A percentile compares a stretch with the other conserved stretches of the same genome.
These are phyloP conservation scores for Coenonympha glycerion DNA, from an alignment of 2,888 invertebrate genomes.

Conservation along the genomic window DNA sequence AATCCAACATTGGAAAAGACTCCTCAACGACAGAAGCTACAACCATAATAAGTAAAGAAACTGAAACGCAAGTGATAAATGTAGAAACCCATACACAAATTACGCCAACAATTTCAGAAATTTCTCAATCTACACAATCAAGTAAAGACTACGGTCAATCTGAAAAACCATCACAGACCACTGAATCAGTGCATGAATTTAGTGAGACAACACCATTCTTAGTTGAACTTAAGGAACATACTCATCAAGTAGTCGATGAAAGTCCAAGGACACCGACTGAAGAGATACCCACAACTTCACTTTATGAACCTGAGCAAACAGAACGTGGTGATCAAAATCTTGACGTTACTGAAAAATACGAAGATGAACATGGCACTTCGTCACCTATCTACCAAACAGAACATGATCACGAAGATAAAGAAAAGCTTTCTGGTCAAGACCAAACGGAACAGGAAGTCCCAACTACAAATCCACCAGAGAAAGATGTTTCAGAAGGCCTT, in stretches of 20 bases:
- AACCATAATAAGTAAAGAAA: background rate
- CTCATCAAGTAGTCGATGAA: constrained; percentile 41
- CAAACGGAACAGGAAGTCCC: constrained; percentile 2
- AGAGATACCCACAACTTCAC: constrained; percentile 26
- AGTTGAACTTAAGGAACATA: constrained; percentile 55
- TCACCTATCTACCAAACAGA: constrained; percentile 23
- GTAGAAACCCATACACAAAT: background rate
- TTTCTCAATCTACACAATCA: constrained; percentile 8
- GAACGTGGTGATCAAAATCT: constrained; percentile 32
- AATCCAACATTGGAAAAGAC: constrained; percentile 2
- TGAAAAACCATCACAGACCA: constrained; percentile 24
- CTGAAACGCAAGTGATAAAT: constrained; percentile 4
- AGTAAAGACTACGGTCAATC: constrained; percentile 18
- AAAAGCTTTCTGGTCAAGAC: constrained; percentile 4
- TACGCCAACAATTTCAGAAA: background rate
- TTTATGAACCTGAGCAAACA: constrained; percentile 26
- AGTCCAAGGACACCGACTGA: constrained; percentile 31
- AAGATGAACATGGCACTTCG: constrained; percentile 29
- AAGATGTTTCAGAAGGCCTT: constrained; percentile 1
- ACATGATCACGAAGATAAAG: constrained; percentile 7
- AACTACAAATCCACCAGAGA: constrained; percentile 1
- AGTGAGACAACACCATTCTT: constrained; percentile 44
- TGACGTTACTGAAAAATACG: constrained; percentile 28
- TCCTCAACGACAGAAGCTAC: background rate
- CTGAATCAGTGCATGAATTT: constrained; percentile 21